phyloP scores from a whole-genome alignment of 2,797 vertebrate species.

The Euthynnus affinis region DNA sequence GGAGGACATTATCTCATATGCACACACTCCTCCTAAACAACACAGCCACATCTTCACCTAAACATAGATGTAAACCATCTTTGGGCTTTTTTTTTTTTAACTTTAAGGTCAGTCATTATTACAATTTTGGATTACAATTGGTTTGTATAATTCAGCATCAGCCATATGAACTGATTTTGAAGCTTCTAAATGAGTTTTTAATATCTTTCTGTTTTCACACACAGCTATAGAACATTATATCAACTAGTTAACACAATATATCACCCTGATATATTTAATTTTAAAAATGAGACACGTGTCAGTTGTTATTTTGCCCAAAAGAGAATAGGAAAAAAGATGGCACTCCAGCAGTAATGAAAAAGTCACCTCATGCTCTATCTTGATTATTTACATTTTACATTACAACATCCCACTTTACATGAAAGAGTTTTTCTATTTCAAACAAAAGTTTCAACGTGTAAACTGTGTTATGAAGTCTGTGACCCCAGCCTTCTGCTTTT shows the following conservation, averaged over 20 bases:
- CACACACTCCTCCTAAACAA: constrained; percentile 31
- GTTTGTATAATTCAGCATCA: background rate
- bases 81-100: constrained; percentile 3
- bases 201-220: background rate
- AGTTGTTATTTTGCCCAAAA: background rate
- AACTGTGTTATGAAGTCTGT: constrained; percentile 1
- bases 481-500: background rate
- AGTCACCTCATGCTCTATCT: background rate
- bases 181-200: background rate
- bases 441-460: background rate
- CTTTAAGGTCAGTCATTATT: constrained; percentile 20
- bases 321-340: background rate
- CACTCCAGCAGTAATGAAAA: background rate
- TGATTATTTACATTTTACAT: background rate
- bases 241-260: background rate
- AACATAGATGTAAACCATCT: constrained; percentile 30
- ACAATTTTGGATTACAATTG: constrained; percentile 6
- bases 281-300: background rate
- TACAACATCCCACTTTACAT: background rate
- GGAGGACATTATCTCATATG: constrained; percentile 42
- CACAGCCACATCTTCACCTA: constrained; percentile 21
- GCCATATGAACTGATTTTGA: background rate
- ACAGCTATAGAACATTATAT: background rate
- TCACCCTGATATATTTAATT: background rate
- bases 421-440: background rate